These are phyloP conservation scores for Gallinago paraguaiae DNA, from an alignment of 2,113 vertebrate species.

Conservation along the genomic window DNA sequence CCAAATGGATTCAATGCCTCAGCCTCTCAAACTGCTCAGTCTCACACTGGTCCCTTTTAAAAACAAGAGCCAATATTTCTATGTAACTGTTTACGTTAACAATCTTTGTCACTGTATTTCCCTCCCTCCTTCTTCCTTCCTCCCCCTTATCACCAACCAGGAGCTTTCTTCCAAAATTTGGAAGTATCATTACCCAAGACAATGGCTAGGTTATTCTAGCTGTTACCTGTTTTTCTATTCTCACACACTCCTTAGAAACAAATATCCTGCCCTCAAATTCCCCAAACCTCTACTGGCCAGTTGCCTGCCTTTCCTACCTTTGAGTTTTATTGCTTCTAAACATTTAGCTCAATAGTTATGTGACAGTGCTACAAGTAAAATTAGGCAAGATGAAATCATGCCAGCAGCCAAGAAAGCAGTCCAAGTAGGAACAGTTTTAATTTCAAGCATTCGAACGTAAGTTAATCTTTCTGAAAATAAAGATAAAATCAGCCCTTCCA, in stretches of 20 bases:
- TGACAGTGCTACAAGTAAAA: neutral
- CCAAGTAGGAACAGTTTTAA: neutral
- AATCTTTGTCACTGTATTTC: neutral
- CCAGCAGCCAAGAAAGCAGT: neutral
- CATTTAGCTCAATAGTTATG: neutral
- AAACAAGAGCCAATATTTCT: neutral
- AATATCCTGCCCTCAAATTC: neutral
- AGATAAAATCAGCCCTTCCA: slow-evolving; percentile 61
- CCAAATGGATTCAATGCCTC: neutral
- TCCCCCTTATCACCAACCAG: neutral
- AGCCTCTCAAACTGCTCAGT: neutral
- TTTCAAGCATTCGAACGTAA: neutral
- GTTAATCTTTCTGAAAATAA: slow-evolving; percentile 44
- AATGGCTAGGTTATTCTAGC: neutral
- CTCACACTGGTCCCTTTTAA: neutral
- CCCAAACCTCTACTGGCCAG: neutral
- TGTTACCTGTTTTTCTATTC: neutral
- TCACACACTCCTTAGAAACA: neutral
- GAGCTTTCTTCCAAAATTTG: neutral
- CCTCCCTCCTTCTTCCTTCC: neutral
- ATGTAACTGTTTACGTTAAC: neutral
- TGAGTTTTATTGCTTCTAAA: neutral
- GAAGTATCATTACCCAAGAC: neutral
- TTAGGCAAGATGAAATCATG: neutral
- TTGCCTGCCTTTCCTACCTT: neutral